Conservation (phyloP, 2,113 vertebrate species). For the Romanogobio albipinnatus region DNA sequence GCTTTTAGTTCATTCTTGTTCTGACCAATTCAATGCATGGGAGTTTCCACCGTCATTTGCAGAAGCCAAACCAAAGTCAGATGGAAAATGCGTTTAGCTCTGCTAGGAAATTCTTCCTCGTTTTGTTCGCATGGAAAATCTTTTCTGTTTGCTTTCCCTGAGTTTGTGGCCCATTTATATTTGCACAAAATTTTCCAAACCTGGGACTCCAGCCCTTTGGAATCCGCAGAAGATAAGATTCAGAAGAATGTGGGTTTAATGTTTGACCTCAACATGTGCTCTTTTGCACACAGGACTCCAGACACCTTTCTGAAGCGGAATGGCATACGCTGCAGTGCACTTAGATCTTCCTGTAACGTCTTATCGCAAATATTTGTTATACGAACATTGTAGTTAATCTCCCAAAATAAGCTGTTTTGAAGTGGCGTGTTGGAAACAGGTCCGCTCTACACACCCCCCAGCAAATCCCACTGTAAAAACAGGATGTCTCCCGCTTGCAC, state of each 20-base stretch:
- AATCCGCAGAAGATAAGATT: slow-evolving; percentile 31
- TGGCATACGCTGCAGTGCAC: background rate
- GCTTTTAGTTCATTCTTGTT: slow-evolving; percentile 63
- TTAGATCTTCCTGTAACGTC: background rate
- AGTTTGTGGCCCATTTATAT: background rate
- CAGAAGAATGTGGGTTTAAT: slow-evolving; percentile 54
- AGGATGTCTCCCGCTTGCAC: slow-evolving; percentile 41
- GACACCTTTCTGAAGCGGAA: background rate
- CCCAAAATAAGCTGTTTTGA: slow-evolving; percentile 29
- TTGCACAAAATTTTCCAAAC: slow-evolving; percentile 23
- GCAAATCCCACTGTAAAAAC: slow-evolving; percentile 48
- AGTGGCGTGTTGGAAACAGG: background rate
- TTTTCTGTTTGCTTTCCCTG: background rate
- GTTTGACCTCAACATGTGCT: slow-evolving; percentile 40
- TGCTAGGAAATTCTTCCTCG: background rate
- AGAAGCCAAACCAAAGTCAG: background rate
- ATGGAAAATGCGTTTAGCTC: background rate
- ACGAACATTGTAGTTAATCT: background rate
- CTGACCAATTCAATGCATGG: slow-evolving; percentile 25
- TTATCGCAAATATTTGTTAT: background rate
- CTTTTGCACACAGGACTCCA: background rate
- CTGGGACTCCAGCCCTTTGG: slow-evolving; percentile 25
- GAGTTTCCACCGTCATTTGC: slow-evolving; percentile 32
- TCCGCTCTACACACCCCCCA: background rate
- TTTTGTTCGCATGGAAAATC: background rate